A percentile compares a stretch with the other conserved stretches of the same genome.
phyloP scores from a whole-genome alignment of 2,113 vertebrate genomes.

The Acrocephalus kingi region DNA sequence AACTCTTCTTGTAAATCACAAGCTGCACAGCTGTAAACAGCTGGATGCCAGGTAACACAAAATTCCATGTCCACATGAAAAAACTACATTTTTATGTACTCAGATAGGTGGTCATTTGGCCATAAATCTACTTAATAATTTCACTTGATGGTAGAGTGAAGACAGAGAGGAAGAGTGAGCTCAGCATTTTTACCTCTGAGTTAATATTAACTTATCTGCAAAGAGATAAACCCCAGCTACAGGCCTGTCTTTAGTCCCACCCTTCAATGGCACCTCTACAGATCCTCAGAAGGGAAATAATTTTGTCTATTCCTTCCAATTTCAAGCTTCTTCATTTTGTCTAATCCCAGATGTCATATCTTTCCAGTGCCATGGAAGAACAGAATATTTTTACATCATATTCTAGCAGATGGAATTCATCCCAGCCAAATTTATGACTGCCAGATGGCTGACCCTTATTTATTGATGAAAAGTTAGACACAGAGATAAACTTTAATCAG shows the following conservation, averaged over 20 bases:
- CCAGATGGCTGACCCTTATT: constrained; percentile 78
- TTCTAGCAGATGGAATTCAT: constrained; percentile 68
- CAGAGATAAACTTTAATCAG: constrained; percentile 54
- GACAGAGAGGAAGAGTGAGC: neutral
- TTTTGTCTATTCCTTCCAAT: constrained; percentile 40
- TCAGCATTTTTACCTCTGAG: neutral
- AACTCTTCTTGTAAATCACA: neutral
- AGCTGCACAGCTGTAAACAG: neutral
- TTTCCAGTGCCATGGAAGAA: constrained; percentile 68
- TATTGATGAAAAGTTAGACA: constrained; percentile 66
- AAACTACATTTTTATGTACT: neutral
- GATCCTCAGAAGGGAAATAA: constrained; percentile 52
- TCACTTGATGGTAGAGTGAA: neutral
- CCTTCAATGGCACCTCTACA: constrained; percentile 18
- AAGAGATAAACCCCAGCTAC: neutral
- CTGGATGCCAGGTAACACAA: neutral
- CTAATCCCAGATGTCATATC: constrained; percentile 68
- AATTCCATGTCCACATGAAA: neutral
- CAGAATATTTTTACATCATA: constrained; percentile 73
- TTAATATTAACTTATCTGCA: rapidly evolving
- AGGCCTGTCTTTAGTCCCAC: neutral
- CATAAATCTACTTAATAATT: neutral
- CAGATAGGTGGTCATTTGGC: neutral
- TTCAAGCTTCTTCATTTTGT: constrained; percentile 58
- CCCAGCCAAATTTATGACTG: constrained; percentile 67